phyloP scores from a whole-genome alignment of 1,140 invertebrate genomes.

The Luehdorfia chinensis region DNA sequence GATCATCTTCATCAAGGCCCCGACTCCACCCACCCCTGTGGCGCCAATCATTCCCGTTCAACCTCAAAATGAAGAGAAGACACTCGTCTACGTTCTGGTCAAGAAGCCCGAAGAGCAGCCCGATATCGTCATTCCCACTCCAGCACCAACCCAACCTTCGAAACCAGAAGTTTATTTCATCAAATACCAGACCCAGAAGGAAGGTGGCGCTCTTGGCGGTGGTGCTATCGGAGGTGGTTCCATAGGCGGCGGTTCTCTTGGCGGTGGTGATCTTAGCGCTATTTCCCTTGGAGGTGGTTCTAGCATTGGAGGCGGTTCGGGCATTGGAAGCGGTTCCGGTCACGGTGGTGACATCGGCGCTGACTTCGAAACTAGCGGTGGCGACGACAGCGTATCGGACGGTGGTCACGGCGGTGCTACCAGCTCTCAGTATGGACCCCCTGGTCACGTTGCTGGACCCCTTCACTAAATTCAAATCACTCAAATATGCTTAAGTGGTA shows the following conservation, averaged over 20 bases:
- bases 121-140: constrained; percentile 85
- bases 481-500: constrained; percentile 36
- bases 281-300: constrained; percentile 40
- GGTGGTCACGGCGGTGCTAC: constrained; percentile 51
- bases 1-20: constrained; percentile 93
- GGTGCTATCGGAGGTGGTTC: constrained; percentile 39
- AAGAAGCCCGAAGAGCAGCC: constrained; percentile 90
- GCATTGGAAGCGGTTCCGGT: constrained; percentile 36
- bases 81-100: constrained; percentile 92
- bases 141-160: constrained; percentile 86
- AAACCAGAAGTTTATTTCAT: constrained; percentile 94
- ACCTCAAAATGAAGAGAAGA: constrained; percentile 90
- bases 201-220: constrained; percentile 65
- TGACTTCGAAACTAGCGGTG: constrained; percentile 50
- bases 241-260: constrained; percentile 31
- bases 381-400: constrained; percentile 39
- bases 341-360: constrained; percentile 50
- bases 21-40: constrained; percentile 85
- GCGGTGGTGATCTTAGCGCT: constrained; percentile 37
- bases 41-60: constrained; percentile 86
- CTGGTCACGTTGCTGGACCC: constrained; percentile 63
- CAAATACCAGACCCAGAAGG: constrained; percentile 89
- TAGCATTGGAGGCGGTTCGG: constrained; percentile 32
- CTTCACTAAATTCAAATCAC: constrained; percentile 49
- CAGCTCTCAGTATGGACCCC: constrained; percentile 63